Base-by-base conservation (phyloP, 2,888 invertebrate genomes). In the Ceraclea dissimilis region DNA sequence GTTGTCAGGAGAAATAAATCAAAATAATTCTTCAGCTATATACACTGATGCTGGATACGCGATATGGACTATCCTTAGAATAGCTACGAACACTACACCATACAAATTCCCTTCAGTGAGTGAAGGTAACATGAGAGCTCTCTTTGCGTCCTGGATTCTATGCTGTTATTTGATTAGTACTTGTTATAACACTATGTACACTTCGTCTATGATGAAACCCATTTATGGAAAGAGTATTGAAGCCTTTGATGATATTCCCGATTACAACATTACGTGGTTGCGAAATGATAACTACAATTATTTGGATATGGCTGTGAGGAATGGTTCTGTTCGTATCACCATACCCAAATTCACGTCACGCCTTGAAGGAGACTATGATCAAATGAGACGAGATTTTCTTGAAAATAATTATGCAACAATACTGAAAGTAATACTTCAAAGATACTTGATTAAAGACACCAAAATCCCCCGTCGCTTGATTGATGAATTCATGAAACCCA, bases 201-300 rank as follows among this genome's bases (percentile, higher is more conserved):
- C 47, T 19, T 18, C 47, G 2, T 47, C 19, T 6, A 47, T 47
- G 47, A 47, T 47, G 47, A 47, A 10, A 13, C 47, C 47, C 4
- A 47, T 47, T 47, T 47, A 47, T 47, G 18, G 19, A 18, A 6
- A 19, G 4, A 20, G 20, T 13, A 47, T 47, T 16, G 20, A 47
- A 47, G 4, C 18, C 2, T 47, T 19, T 47, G 47, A 47, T 6
- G 47, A 47, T 20, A 47, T 47, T 18, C 47, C 19, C 5, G 47
- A 47, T 13, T 20, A 47, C 20, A 47, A 47, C 13, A 5, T 47
- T 5, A 47, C 47, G 6, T 47, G 47, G 47, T 5, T 47, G 19
- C 18, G 19, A 47, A 47, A 47, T 47, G 47, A 47, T 16, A 47
- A 47, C 13, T 47, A 47, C 47, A 47, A 47, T 47, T 5, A 47